A percentile compares a stretch with the other conserved stretches of the same genome.
phyloP scores from a whole-genome alignment of 2,888 invertebrate species.

The Cantharis nigra region DNA sequence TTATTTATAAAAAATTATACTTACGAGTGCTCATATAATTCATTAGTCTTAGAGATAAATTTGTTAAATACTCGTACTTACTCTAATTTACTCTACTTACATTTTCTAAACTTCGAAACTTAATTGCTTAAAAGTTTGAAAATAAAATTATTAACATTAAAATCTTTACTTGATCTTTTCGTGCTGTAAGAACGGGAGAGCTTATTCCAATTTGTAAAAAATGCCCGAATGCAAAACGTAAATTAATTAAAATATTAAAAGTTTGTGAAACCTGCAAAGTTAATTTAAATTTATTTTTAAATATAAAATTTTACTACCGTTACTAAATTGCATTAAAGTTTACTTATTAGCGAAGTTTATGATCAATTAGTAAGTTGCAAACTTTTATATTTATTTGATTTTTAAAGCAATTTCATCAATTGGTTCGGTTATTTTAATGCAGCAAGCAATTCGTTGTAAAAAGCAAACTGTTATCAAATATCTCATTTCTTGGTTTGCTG shows the following conservation, averaged over 20 bases:
- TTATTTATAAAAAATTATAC: background rate
- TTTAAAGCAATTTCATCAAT: background rate
- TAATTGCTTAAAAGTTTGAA: background rate
- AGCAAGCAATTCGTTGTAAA: slow-evolving; percentile 21
- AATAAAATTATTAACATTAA: background rate
- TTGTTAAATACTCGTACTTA: background rate
- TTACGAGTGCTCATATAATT: background rate
- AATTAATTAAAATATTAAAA: background rate
- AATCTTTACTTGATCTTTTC: background rate
- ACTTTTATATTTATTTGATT: background rate
- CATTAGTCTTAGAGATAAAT: background rate
- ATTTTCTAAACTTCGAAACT: background rate
- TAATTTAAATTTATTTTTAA: background rate
- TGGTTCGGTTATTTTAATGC: slow-evolving; percentile 9
- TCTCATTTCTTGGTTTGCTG: slow-evolving; percentile 11
- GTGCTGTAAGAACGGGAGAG: background rate
- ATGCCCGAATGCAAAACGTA: background rate
- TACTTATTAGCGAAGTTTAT: background rate
- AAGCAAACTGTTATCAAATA: slow-evolving; percentile 8
- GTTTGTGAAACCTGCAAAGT: background rate
- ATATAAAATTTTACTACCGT: background rate
- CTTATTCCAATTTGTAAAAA: background rate
- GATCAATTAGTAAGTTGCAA: background rate
- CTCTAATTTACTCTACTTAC: background rate
- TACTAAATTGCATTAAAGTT: background rate